Evolutionary conservation across 2,888 invertebrate genomes (phyloP).

Genomic region (Rotaria macrura): DNA sequence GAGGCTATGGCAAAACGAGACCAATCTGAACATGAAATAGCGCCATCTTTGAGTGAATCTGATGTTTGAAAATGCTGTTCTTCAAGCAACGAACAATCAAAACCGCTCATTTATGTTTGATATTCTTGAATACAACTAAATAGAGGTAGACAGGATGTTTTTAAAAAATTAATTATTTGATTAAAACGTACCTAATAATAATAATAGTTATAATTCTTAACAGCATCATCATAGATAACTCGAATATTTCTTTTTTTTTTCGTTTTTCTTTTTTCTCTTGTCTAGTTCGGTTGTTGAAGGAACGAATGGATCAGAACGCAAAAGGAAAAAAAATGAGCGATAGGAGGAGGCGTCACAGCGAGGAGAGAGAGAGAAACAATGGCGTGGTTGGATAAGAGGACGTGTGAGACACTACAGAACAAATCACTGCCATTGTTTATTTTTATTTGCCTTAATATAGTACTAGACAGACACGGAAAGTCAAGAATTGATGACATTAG

Average conservation of each 20-base stretch:
- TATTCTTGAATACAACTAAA: background rate
- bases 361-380: background rate
- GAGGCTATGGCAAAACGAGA: background rate
- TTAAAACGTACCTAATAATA: background rate
- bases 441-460: background rate
- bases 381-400: background rate
- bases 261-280: background rate
- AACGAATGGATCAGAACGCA: constrained; percentile 2
- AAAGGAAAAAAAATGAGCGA: background rate
- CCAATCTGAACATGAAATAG: constrained; percentile 20
- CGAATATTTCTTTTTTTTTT: background rate
- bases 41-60: constrained; percentile 16
- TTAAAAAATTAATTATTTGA: too few species aligned
- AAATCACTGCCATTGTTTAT: background rate
- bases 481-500: background rate
- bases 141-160: too few species aligned
- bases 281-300: background rate
- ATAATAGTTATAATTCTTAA: background rate
- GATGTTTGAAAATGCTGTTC: constrained; percentile 14
- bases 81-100: background rate
- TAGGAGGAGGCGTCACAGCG: background rate
- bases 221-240: background rate
- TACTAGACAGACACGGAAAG: background rate
- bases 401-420: background rate
- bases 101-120: constrained; percentile 5